Base-by-base conservation (phyloP, 2,888 invertebrate genomes). In the Romanomermis culicivorax region DNA sequence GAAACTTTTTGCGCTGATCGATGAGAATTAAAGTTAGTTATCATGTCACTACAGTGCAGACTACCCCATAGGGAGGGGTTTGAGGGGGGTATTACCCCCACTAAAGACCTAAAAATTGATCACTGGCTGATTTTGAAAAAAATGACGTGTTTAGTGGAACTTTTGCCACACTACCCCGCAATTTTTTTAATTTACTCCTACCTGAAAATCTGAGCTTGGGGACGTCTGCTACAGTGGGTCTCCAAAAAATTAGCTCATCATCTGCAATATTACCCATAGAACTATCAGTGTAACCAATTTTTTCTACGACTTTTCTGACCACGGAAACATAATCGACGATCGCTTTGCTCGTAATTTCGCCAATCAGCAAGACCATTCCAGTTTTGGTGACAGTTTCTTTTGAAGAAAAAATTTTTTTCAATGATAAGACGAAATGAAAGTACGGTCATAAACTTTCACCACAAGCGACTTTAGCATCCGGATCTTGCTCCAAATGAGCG, bases 301-400 rank as follows among this genome's bases (percentile, higher is more conserved):
- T 87, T 71, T 86, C 83, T 55, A 99, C 83, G 2, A 95, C 91
- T 60, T 91, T 85, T 62, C 97, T 79, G 54, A 95, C 89, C 61
- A 97, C 84, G 72, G 83, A 83, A 72, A 95, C 95, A 70, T 97
- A 99, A 71, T 99, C 95, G 57, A 99, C 85, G 61, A 82, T 81
- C 20, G 95, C 95, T 72, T 86, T 88, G 17, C 95, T 95, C 62
- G 95, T 91, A 64, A 99, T 97, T 77, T 99, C 97, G 58, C 97
- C 97, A 70, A 89, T 89, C 56, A 99, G 77, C 66, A 99, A 75
- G 62, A 99, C 82, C 93, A 97, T 95, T 59, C 97, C 97, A 60
- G 97, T 99, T 75, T 97, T 99, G 45, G 93, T 87, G 52, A 93
- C 89, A 27, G 91, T 88, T 78, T 97, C 91, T 70, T 61, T 42